Evolutionary conservation across 2,113 vertebrate species (phyloP).

Genomic region (Oryzias woworae): DNA sequence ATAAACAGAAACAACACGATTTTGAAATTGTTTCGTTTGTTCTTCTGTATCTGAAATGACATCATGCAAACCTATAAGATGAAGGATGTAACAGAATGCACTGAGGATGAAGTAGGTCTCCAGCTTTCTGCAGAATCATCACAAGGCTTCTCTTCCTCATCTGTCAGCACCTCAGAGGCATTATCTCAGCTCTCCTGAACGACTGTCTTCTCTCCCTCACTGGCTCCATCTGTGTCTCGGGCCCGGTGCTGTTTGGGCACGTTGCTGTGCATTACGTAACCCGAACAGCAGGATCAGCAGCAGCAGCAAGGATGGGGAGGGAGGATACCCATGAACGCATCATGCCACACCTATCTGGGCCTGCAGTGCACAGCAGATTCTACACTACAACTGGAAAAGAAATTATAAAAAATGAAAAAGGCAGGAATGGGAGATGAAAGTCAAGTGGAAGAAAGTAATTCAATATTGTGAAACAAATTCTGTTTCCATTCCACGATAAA

Average conservation of each 20-base stretch:
- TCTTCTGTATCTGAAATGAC: too few relatives aligned
- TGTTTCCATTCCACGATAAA: too few relatives aligned
- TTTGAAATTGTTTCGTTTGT: too few relatives aligned
- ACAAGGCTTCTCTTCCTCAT: slow-evolving; percentile 15
- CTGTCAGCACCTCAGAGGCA: slow-evolving; percentile 19
- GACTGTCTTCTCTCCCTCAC: background rate
- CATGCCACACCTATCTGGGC: slow-evolving; percentile 63
- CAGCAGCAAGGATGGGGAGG: slow-evolving; percentile 8
- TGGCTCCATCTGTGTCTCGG: slow-evolving; percentile 7
- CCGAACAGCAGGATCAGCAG: slow-evolving; percentile 49
- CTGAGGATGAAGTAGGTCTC: too few relatives aligned
- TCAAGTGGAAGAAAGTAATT: too few relatives aligned
- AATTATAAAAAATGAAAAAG: slow-evolving; percentile 14
- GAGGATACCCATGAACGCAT: slow-evolving; percentile 47
- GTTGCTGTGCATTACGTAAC: slow-evolving; percentile 64
- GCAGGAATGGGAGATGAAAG: background rate
- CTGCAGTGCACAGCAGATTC: slow-evolving; percentile 76
- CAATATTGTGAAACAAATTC: too few relatives aligned
- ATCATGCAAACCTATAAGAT: too few relatives aligned
- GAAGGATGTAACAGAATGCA: too few relatives aligned
- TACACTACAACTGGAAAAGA: slow-evolving; percentile 15
- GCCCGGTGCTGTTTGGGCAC: slow-evolving; percentile 26
- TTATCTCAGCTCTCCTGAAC: slow-evolving; percentile 14
- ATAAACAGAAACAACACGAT: too few relatives aligned
- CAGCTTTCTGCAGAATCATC: slow-evolving; percentile 2